Conservation (phyloP, 2,113 vertebrate species). For the Ctenomys sociabilis region DNA sequence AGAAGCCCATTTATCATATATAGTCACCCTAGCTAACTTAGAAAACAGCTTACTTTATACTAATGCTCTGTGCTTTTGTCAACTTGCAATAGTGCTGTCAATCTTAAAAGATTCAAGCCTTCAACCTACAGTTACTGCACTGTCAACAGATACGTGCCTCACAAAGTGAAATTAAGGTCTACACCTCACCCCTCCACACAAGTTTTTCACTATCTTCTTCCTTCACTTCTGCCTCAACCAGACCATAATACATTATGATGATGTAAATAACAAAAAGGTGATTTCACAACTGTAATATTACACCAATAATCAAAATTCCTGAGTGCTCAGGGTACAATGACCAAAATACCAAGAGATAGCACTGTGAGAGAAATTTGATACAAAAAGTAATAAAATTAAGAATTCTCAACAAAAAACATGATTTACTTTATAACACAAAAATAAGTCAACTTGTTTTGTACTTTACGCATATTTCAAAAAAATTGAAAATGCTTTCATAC, state of each 20-base stretch:
- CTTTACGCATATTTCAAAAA: neutral
- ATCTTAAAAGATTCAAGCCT: slow-evolving; percentile 52
- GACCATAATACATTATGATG: slow-evolving; percentile 63
- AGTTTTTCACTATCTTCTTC: slow-evolving; percentile 24
- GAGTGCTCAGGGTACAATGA: neutral
- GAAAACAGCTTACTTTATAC: slow-evolving; percentile 53
- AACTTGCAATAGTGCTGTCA: slow-evolving; percentile 60
- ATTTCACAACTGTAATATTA: neutral
- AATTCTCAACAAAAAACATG: slow-evolving; percentile 6
- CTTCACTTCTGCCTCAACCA: neutral
- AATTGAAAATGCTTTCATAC: slow-evolving; percentile 83
- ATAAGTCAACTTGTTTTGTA: neutral
- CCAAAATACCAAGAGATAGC: neutral
- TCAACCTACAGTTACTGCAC: slow-evolving; percentile 20
- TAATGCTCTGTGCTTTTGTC: slow-evolving; percentile 24
- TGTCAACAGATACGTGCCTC: slow-evolving; percentile 67
- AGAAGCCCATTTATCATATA: neutral
- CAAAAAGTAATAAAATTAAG: neutral
- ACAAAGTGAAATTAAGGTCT: slow-evolving; percentile 75
- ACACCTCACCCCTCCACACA: neutral
- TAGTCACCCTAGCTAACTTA: slow-evolving; percentile 52
- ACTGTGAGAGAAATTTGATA: neutral
- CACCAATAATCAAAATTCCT: neutral
- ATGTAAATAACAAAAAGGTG: slow-evolving; percentile 58
- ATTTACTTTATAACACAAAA: slow-evolving; percentile 39